Conservation (phyloP, 2,888 invertebrate genomes). For the Tricholauxania praeusta region DNA sequence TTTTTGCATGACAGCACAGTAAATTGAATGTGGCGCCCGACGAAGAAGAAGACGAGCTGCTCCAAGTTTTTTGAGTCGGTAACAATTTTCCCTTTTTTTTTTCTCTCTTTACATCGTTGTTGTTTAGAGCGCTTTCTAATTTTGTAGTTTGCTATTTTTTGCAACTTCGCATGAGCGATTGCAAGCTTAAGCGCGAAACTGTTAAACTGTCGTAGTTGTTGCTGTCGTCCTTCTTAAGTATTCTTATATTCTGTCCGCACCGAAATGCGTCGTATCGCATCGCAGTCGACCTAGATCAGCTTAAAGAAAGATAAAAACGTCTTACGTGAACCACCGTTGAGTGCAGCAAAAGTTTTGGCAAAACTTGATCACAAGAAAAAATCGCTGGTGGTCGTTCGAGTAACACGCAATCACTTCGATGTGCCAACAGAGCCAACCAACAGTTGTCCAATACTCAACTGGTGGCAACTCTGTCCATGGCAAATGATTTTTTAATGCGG, state of each 20-base stretch:
- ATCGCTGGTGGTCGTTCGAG: background rate
- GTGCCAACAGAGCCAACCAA: too few species aligned
- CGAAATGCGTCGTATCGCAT: too few species aligned
- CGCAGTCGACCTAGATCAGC: too few species aligned
- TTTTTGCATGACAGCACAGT: constrained; percentile 57
- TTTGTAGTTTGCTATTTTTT: background rate
- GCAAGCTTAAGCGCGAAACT: constrained; percentile 10
- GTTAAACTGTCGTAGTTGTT: background rate
- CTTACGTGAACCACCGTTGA: constrained; percentile 3
- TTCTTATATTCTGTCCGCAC: too few species aligned
- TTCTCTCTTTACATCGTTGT: background rate
- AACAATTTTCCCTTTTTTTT: background rate
- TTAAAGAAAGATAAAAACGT: background rate
- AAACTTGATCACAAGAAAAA: background rate
- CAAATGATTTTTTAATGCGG: constrained; percentile 19
- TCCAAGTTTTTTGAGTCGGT: background rate
- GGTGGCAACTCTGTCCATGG: constrained; percentile 21
- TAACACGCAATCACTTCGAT: too few species aligned
- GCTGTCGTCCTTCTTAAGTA: too few species aligned
- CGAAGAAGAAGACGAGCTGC: constrained; percentile 16
- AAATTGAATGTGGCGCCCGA: constrained; percentile 56
- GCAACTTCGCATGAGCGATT: constrained; percentile 12
- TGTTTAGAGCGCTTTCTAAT: background rate
- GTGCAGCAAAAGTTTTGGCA: background rate
- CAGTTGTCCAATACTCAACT: background rate